Evolutionary conservation across 2,888 invertebrate species (phyloP).

Genomic region (Nemotelus pantherinus): DNA sequence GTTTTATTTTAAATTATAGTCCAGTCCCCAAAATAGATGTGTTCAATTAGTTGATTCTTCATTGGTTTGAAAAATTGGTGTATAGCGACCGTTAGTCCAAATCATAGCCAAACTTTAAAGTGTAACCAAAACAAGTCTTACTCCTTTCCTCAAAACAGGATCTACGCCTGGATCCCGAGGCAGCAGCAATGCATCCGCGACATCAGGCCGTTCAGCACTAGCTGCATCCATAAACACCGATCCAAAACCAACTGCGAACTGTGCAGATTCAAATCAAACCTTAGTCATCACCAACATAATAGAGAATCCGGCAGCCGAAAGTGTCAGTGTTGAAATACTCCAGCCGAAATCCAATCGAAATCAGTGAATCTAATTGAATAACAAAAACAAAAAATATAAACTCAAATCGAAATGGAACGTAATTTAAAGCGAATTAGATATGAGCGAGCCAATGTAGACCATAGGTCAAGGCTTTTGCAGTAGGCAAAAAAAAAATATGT

Average conservation of each 20-base stretch:
- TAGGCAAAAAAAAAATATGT: too few relatives aligned
- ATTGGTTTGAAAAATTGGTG: too few relatives aligned
- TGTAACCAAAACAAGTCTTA: too few relatives aligned
- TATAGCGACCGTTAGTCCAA: too few relatives aligned
- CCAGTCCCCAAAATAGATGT: too few relatives aligned
- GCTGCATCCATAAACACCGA: slow-evolving; percentile 50
- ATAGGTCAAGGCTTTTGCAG: background rate
- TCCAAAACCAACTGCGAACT: slow-evolving; percentile 15
- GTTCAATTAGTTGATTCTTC: too few relatives aligned
- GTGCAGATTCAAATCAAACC: slow-evolving; percentile 55
- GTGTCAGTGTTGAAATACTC: slow-evolving; percentile 81
- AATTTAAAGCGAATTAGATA: background rate
- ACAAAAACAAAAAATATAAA: slow-evolving; percentile 45
- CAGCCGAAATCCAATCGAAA: slow-evolving; percentile 68
- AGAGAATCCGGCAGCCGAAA: slow-evolving; percentile 68
- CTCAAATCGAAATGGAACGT: slow-evolving; percentile 53
- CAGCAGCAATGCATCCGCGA: slow-evolving; percentile 79
- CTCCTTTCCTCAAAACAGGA: slow-evolving; percentile 52
- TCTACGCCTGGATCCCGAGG: slow-evolving; percentile 78
- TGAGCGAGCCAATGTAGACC: background rate
- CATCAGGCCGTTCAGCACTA: slow-evolving; percentile 69
- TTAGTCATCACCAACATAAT: slow-evolving; percentile 62
- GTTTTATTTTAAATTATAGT: too few relatives aligned
- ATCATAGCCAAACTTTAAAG: too few relatives aligned
- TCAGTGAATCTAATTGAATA: slow-evolving; percentile 40